Evolutionary conservation across 2,797 vertebrate species (phyloP).

Genomic region (Cygnus olor): DNA sequence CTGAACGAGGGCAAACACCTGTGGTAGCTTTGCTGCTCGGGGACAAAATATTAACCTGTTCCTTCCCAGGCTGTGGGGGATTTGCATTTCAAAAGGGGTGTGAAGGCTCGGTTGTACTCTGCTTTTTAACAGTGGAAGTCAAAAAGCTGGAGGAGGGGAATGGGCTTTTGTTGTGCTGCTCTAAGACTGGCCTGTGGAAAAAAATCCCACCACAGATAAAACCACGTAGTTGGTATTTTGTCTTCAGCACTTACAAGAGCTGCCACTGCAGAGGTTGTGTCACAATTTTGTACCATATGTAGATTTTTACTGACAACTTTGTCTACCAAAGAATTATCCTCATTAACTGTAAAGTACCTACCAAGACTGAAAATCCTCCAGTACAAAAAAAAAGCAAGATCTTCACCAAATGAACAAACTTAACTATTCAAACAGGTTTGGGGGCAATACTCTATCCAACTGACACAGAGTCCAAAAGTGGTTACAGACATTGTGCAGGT

Average conservation of each 20-base stretch:
- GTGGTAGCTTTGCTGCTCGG: neutral
- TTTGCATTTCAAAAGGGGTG: neutral
- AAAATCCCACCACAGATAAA: neutral
- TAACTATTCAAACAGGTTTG: neutral
- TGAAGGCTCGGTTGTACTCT: neutral
- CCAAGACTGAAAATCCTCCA: neutral
- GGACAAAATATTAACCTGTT: neutral
- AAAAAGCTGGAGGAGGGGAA: neutral
- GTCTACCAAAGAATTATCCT: neutral
- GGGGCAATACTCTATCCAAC: neutral
- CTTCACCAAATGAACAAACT: neutral
- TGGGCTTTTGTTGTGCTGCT: neutral
- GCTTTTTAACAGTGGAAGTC: neutral
- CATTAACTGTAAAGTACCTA: neutral
- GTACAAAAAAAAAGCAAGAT: neutral
- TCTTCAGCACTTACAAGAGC: neutral
- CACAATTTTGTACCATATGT: neutral
- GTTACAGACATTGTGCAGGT: neutral
- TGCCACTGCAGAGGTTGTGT: neutral
- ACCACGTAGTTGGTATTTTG: neutral
- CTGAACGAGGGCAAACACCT: neutral
- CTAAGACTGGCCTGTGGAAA: neutral
- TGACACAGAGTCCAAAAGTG: accelerated
- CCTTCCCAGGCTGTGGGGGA: neutral
- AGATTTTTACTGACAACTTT: neutral